These are phyloP conservation scores for Polypedilum vanderplanki DNA, from an alignment of 1,140 invertebrate species.

Conservation along the genomic window DNA sequence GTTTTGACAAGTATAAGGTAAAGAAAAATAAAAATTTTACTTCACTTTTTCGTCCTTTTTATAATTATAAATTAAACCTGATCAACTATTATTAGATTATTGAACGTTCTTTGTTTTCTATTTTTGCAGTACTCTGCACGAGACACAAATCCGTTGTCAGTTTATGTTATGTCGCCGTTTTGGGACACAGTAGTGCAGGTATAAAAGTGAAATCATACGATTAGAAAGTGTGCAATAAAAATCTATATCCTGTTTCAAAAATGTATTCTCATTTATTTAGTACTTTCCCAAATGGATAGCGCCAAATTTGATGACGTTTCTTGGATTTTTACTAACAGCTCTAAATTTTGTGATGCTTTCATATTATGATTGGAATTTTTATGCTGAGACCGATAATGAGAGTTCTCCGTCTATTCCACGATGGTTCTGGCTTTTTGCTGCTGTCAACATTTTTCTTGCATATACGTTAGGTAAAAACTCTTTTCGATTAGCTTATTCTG, in stretches of 20 bases:
- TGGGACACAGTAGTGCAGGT: conserved; percentile 94
- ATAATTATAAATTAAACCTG: background rate
- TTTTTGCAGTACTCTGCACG: conserved; percentile 83
- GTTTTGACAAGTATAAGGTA: conserved; percentile 81
- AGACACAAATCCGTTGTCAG: conserved; percentile 87
- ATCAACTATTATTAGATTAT: background rate
- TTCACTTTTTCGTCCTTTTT: background rate
- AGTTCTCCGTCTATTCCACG: conserved; percentile 59
- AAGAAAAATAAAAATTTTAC: conserved; percentile 31
- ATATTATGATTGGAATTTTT: conserved; percentile 81
- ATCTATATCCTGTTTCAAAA: background rate
- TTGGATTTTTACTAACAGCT: conserved; percentile 89
- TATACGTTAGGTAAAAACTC: conserved; percentile 80
- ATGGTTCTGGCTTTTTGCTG: conserved; percentile 83
- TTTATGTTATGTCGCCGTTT: conserved; percentile 96
- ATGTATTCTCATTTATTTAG: conserved; percentile 51
- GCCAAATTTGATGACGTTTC: conserved; percentile 93
- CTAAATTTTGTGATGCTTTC: conserved; percentile 81
- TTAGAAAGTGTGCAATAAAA: background rate
- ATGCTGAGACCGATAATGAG: conserved; percentile 53
- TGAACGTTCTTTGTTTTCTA: conserved; percentile 33
- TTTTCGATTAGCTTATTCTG: too few species aligned
- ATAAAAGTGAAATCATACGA: conserved; percentile 36
- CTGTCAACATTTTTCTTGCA: conserved; percentile 87
- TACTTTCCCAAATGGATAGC: conserved; percentile 87